Base-by-base conservation (phyloP, 2,888 invertebrate genomes). In the Brachyptera putata region DNA sequence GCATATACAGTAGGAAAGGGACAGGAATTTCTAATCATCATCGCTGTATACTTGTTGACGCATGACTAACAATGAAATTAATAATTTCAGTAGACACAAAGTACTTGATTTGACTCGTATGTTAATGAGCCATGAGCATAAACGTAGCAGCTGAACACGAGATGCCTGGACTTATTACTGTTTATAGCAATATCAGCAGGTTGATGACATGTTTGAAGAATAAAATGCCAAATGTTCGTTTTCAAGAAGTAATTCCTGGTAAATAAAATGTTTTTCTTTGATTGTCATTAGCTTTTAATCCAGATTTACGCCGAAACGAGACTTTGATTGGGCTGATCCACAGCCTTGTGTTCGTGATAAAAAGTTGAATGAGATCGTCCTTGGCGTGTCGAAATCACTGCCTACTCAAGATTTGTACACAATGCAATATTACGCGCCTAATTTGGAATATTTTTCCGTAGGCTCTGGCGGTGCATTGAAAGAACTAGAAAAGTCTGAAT, bases 401-500 rank as follows among this genome's bases (percentile, higher is more conserved):
- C n/a, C 16, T 5, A n/a, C n/a, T 14, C n/a, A n/a, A n/a, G n/a
- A n/a, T n/a, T n/a, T 37, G 39, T 9, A 14, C 1, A 36, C 30
- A 30, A 13, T 18, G 36, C 25, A 9, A 13, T 18, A 46, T 16
- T 25, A 14, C 18, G 39, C 43, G 1, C n/a, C n/a, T n/a, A n/a
- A n/a, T n/a, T n/a, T 14, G 21, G n/a, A n/a, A n/a, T 13, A 21
- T 37, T n/a, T 11, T 57, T 14, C 39, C 22, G 1, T 13, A 30
- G 22, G 41, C 34, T 30, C 30, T 16, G 14, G 24, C 25, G 50
- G 39, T 48, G 61, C 64, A 1, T 21, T 65, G 5, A 49, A 60
- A n/a, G 61, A 69, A 39, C 67, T 76, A 5, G 68, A 70, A 50
- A 60, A 69, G 16, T 72, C 73, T 2, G 75, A 77, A 66, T 71